Conservation (phyloP, 2,797 vertebrate genomes). For the Eospalax fontanierii region DNA sequence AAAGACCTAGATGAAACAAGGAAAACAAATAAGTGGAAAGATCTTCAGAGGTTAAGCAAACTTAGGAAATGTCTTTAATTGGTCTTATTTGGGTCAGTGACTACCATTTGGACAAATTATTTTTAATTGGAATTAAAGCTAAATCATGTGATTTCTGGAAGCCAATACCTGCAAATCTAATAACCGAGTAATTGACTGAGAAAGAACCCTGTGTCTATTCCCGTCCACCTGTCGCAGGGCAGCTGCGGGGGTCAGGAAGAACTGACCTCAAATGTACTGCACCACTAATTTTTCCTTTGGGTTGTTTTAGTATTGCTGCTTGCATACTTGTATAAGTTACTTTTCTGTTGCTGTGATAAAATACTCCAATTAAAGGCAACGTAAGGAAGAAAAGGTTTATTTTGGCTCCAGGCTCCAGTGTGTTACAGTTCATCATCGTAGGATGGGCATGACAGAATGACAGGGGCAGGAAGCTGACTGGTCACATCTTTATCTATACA, state of each 20-base stretch:
- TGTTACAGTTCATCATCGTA: too few relatives aligned
- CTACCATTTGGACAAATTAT: neutral
- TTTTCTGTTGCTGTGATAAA: too few relatives aligned
- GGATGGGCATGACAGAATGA: too few relatives aligned
- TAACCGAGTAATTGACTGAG: neutral
- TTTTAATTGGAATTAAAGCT: neutral
- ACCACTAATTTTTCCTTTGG: constrained; percentile 12
- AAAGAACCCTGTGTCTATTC: neutral
- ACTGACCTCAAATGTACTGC: neutral
- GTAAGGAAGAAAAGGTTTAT: too few relatives aligned
- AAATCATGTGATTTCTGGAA: constrained; percentile 18
- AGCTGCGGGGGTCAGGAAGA: neutral
- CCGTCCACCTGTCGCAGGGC: neutral
- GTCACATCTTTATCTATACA: too few relatives aligned
- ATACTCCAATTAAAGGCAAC: too few relatives aligned
- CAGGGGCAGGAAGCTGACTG: too few relatives aligned
- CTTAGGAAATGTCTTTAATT: neutral
- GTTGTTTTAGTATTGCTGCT: neutral
- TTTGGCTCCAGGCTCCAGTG: too few relatives aligned
- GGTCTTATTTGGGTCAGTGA: neutral
- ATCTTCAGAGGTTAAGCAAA: constrained; percentile 68
- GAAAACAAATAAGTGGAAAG: constrained; percentile 51
- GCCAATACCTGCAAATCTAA: neutral
- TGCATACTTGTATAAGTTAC: neutral
- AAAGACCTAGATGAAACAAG: constrained; percentile 60